These are phyloP conservation scores for Ennomos erosarius DNA, from an alignment of 2,888 invertebrate species.

Conservation along the genomic window DNA sequence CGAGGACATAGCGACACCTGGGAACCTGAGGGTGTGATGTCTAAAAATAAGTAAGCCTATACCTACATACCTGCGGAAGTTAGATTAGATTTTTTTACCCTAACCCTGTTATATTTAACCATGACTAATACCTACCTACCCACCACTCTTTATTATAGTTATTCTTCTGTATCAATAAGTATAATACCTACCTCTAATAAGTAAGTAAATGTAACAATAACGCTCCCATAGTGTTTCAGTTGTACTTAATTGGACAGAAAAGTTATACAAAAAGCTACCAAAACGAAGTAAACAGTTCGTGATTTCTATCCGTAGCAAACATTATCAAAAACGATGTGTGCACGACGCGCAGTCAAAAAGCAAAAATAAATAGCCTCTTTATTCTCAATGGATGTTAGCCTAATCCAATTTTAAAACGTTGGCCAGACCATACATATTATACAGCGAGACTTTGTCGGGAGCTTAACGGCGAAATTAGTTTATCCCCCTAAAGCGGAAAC, in stretches of 20 bases:
- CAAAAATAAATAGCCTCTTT: constrained; percentile 46
- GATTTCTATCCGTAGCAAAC: constrained; percentile 14
- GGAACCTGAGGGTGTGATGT: no score
- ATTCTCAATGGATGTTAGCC: constrained; percentile 58
- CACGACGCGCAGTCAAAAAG: constrained; percentile 35
- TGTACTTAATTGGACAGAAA: background rate
- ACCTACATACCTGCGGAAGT: no score
- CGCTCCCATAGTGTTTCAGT: background rate
- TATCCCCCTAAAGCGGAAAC: constrained; percentile 79
- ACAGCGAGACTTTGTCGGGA: constrained; percentile 77
- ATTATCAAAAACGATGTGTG: constrained; percentile 28
- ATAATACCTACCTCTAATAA: no score
- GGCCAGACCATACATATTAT: constrained; percentile 67
- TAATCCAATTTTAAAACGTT: constrained; percentile 79
- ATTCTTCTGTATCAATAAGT: no score
- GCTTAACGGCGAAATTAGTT: constrained; percentile 85
- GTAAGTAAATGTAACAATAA: no score
- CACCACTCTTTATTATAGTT: no score
- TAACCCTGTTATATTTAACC: no score
- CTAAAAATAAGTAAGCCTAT: no score
- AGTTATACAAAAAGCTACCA: background rate
- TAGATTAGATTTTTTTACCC: no score
- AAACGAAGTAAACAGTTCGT: constrained; percentile 8
- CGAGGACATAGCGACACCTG: no score
- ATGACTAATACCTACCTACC: no score